Evolutionary conservation across 2,797 vertebrate species (phyloP).

Genomic region (Phrynocephalus guinanensis): DNA sequence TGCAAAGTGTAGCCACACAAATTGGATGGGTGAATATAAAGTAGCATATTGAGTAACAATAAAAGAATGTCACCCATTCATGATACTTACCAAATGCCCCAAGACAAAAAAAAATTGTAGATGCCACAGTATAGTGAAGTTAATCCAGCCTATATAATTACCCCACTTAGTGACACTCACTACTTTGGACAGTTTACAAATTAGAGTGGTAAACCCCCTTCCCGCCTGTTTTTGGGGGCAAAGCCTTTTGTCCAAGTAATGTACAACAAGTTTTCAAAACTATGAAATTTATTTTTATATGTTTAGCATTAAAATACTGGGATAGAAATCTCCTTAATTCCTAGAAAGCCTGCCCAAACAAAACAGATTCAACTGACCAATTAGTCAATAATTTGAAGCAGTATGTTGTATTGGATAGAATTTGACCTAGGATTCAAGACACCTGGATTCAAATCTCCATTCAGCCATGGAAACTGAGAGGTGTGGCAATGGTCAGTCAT

Average conservation of each 20-base stretch:
- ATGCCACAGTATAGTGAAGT: neutral
- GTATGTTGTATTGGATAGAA: no score
- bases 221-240: neutral
- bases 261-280: neutral
- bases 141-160: no score
- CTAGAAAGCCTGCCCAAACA: neutral
- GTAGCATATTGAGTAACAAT: neutral
- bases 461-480: no score
- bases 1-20: slow-evolving; percentile 7
- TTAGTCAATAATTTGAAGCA: no score
- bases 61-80: neutral
- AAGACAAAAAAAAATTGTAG: neutral
- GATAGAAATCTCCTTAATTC: neutral
- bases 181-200: no score
- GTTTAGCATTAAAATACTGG: neutral
- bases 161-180: no score
- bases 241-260: neutral
- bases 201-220: no score
- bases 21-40: neutral
- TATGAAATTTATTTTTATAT: neutral
- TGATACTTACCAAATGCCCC: slow-evolving; percentile 1
- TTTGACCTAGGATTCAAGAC: no score
- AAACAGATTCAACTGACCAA: neutral
- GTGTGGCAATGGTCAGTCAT: no score
- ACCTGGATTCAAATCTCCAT: no score